Evolutionary conservation across 2,113 vertebrate genomes (phyloP).

Genomic region (rat (Rattus norvegicus)): GRCr8 NC_086029.1:41253001-41253500

Average conservation of each 20-base stretch:
- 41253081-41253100: background rate
- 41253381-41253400: background rate
- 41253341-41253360: background rate
- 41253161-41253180: background rate
- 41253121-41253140: background rate
- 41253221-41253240: background rate
- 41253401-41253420: background rate
- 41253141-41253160: background rate
- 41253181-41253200: background rate
- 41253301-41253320: background rate
- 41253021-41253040: background rate
- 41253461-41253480: background rate
- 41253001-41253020: background rate
- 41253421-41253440: background rate
- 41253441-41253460: background rate
- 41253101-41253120: background rate
- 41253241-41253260: background rate
- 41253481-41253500: background rate
- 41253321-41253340: background rate
- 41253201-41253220: background rate
- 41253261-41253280: background rate
- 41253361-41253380: background rate
- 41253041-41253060: no score
- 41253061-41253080: background rate
- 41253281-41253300: background rate